These are phyloP conservation scores for Hemaris fuciformis DNA, from an alignment of 2,888 invertebrate genomes.

Conservation along the genomic window DNA sequence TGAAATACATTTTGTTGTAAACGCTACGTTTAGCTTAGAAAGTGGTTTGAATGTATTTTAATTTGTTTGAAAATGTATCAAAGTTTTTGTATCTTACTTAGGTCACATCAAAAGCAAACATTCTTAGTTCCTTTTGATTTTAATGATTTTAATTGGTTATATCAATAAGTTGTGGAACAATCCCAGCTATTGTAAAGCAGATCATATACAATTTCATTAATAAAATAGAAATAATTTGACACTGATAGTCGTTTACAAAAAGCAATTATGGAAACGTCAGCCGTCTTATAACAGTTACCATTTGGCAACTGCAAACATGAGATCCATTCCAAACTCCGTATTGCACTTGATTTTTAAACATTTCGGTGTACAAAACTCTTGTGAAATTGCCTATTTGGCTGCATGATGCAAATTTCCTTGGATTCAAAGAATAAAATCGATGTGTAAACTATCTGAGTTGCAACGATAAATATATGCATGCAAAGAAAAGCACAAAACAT, in stretches of 20 bases:
- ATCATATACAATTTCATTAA: too few relatives aligned
- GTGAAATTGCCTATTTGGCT: too few relatives aligned
- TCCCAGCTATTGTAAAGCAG: too few relatives aligned
- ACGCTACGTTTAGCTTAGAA: neutral
- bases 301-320: slow-evolving; percentile 31
- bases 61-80: neutral
- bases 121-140: too few relatives aligned
- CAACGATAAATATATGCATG: neutral
- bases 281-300: neutral
- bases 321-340: slow-evolving; percentile 47
- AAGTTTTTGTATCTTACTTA: neutral
- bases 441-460: neutral
- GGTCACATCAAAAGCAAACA: too few relatives aligned
- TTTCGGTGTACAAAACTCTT: slow-evolving; percentile 24
- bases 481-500: slow-evolving; percentile 1
- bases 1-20: neutral
- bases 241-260: neutral
- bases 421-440: too few relatives aligned
- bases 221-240: neutral
- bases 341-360: slow-evolving; percentile 52
- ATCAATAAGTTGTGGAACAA: too few relatives aligned
- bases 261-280: slow-evolving; percentile 1
- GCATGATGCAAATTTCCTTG: neutral
- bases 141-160: too few relatives aligned
- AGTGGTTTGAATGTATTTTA: neutral